Base-by-base conservation (phyloP, 2,888 invertebrate genomes). In the Lumbricus terrestris region DNA sequence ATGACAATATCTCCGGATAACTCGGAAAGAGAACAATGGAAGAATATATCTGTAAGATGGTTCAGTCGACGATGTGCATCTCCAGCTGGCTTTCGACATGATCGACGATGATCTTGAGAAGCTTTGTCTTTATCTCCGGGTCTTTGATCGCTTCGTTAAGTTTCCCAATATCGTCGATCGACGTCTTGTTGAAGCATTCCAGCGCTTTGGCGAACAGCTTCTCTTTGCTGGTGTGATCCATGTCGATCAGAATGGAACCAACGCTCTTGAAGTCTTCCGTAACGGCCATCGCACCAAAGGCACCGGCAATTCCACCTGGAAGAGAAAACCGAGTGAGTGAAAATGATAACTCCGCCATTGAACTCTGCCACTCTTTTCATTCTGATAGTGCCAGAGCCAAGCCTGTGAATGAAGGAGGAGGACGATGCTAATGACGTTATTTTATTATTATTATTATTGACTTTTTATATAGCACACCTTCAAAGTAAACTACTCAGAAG, bases 41-140 rank as follows among this genome's bases (percentile, higher is more conserved):
- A 47, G 20, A 47, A 47, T 3, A 20, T 1, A 47, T 47, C 47
- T 69, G 69, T n/a, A 69, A 69, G 34, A 38, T 11, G 11, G 20
- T 47, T 89, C 35, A 89, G 89, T 89, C 47, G 3, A 54, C 54
- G 29, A 89, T 89, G 0, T 89, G 29, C 89, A 89, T 89, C 29
- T 89, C 29, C 0, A 89, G 35, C 35, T 89, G 54, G n/a, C 23
- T 54, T 89, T 89, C 89, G 33, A 89, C 89, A 15, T 89, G 89
- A 69, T 89, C 69, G 20, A 69, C 35, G 23, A 89, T 33, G 23
- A 69, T 6, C 20, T 69, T 47, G 1, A 89, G 47, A 11, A 89
- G 34, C 34, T 37, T 42, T 33, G 34, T 5, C 34, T 54, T 47
- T 20, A 54, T 69, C 6, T 89, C 89, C 11, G 89, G 47, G 29